phyloP scores from a whole-genome alignment of 2,888 invertebrate species.

The Deroplatys truncata region DNA sequence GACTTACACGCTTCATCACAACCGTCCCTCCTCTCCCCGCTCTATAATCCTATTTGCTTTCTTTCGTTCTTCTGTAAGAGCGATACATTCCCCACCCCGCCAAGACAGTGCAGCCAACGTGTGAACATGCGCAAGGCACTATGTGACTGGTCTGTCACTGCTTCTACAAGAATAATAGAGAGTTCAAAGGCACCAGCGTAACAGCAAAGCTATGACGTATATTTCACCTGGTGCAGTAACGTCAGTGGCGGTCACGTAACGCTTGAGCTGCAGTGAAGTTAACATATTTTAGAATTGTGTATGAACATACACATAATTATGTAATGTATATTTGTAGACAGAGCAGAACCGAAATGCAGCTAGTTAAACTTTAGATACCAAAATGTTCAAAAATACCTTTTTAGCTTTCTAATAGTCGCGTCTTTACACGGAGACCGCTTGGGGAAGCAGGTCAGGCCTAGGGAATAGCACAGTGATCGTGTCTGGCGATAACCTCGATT shows the following conservation, averaged over 20 bases:
- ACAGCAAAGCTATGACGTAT: not conserved
- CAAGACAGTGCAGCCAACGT: not conserved
- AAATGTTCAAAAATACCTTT: not conserved
- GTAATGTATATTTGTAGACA: too few relatives aligned
- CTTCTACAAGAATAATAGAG: not conserved
- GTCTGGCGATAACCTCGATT: not conserved
- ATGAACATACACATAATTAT: too few relatives aligned
- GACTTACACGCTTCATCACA: conserved; percentile 22
- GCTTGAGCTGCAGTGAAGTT: not conserved
- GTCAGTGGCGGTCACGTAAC: not conserved
- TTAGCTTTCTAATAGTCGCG: not conserved
- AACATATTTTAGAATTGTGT: not conserved
- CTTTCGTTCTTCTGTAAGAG: not conserved
- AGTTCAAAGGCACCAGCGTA: not conserved
- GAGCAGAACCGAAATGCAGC: not conserved
- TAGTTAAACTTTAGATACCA: not conserved
- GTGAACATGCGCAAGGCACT: not conserved
- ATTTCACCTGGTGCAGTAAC: not conserved
- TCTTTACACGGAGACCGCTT: not conserved
- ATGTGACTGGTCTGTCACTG: too few relatives aligned
- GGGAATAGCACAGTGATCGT: not conserved
- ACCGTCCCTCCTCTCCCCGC: conserved; percentile 10
- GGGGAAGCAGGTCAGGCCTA: not conserved
- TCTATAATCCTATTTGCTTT: conserved; percentile 20
- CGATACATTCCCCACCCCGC: not conserved